These are phyloP conservation scores for Plodia interpunctella DNA, from an alignment of 1,140 invertebrate genomes.

Conservation along the genomic window DNA sequence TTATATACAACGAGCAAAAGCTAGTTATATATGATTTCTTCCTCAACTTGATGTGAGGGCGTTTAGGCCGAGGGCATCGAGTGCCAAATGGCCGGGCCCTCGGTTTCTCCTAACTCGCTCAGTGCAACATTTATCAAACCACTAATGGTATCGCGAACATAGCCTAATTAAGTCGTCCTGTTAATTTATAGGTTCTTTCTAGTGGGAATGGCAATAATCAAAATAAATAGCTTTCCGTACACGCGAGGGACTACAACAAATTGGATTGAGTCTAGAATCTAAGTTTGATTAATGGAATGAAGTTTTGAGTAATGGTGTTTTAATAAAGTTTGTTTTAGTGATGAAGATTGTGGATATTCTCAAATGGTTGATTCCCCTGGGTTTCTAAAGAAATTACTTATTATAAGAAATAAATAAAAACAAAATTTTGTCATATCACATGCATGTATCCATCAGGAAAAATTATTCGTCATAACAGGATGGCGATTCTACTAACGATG, in stretches of 20 bases:
- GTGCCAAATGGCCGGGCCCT: too few relatives aligned
- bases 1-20: too few relatives aligned
- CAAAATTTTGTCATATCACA: too few relatives aligned
- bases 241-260: constrained; percentile 59
- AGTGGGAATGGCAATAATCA: constrained; percentile 53
- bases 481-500: too few relatives aligned
- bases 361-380: too few relatives aligned
- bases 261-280: constrained; percentile 33
- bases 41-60: too few relatives aligned
- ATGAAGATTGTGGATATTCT: constrained; percentile 19
- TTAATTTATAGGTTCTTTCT: constrained; percentile 59
- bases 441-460: too few relatives aligned
- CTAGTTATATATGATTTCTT: too few relatives aligned
- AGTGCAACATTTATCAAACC: constrained; percentile 17
- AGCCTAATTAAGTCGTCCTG: constrained; percentile 66
- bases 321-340: constrained; percentile 1
- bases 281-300: constrained; percentile 4
- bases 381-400: too few relatives aligned
- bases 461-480: too few relatives aligned
- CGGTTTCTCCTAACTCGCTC: not conserved
- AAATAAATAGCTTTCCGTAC: constrained; percentile 62
- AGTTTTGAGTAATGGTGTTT: not conserved
- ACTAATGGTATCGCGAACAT: constrained; percentile 70
- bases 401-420: not conserved
- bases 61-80: too few relatives aligned